Base-by-base conservation (phyloP, 2,888 invertebrate species). In the Patella caerulea region DNA sequence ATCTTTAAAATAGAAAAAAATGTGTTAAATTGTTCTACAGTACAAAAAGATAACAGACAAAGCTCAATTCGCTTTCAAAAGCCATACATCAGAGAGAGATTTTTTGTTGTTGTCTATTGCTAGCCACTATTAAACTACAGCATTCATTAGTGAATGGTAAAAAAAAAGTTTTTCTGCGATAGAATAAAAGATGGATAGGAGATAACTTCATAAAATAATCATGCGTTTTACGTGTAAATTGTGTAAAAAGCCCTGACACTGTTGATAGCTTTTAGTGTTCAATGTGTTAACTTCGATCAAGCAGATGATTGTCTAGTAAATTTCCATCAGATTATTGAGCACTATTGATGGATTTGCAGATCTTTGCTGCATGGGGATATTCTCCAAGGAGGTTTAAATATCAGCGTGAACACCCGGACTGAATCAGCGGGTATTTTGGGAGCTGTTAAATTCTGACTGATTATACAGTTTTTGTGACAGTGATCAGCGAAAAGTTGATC, bases 381-480 rank as follows among this genome's bases (percentile, higher is more conserved):
- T 65, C 65, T 24, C 65, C 19, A 24, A 24, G 65, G 11, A 24
- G 65, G 12, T 9, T 65, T 65, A 65, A 65, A 65, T 65, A 19
- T 65, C 65, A n/a, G 24, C 19, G 24, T 24, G 24, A 65, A 65
- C 24, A 65, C 24, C 24, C 19, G 65, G 24, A 65, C 24, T 65
- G 19, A 24, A 65, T 65, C 24, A 24, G 19, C 65, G 11, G 19
- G 4, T 65, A 65, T 12, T 19, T 65, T n/a, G n/a, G 74, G 69
- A 74, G 65, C 69, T 45, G 74, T 74, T 52, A 74, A 74, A 52
- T 3, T 74, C 65, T 65, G 19, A 69, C 55, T 65, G 17, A 55
- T 11, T 73, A 54, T 29, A 54, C 29, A 34, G 75, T 15, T 24
- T 54, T 52, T 19, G 75, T 14, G 17, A 59, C 29, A 19, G n/a